A percentile compares a stretch with the other conserved stretches of the same genome.
Evolutionary conservation across 1,140 invertebrate species (phyloP).

Genomic region (Cyphomyrmex costatus): DNA sequence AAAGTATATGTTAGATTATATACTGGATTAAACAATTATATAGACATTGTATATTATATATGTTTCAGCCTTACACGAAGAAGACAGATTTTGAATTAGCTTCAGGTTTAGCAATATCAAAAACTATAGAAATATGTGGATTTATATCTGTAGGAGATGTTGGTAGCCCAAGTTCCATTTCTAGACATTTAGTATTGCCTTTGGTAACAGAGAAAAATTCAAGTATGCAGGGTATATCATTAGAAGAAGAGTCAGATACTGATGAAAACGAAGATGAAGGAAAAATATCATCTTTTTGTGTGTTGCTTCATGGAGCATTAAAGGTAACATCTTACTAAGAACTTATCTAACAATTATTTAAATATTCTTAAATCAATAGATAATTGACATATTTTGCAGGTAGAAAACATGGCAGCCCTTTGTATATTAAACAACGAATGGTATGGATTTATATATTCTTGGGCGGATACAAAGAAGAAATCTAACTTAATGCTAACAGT

Average conservation of each 20-base stretch:
- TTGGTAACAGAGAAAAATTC: slow-evolving; percentile 87
- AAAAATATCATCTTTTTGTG: slow-evolving; percentile 95
- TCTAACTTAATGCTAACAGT: slow-evolving; percentile 97
- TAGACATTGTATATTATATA: not conserved
- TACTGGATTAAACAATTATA: not conserved
- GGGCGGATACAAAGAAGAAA: slow-evolving; percentile 97
- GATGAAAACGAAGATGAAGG: slow-evolving; percentile 92
- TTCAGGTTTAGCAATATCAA: slow-evolving; percentile 88
- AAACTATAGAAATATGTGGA: slow-evolving; percentile 92
- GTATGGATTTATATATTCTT: slow-evolving; percentile 98
- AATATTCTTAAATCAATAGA: slow-evolving; percentile 18
- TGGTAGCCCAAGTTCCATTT: slow-evolving; percentile 97
- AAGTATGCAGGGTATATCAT: slow-evolving; percentile 87
- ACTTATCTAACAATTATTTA: not conserved
- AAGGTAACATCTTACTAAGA: slow-evolving; percentile 89
- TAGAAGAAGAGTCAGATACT: slow-evolving; percentile 88
- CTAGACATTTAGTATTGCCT: slow-evolving; percentile 95
- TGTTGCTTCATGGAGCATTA: slow-evolving; percentile 96
- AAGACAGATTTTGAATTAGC: slow-evolving; percentile 89
- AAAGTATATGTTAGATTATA: not conserved
- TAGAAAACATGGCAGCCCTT: slow-evolving; percentile 94
- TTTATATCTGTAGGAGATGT: slow-evolving; percentile 94
- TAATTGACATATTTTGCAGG: slow-evolving; percentile 82
- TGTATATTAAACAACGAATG: slow-evolving; percentile 94
- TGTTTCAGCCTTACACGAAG: slow-evolving; percentile 88